Percentiles rank a stretch among this genome's conserved stretches.
Conservation (phyloP, 1,140 invertebrate species). For the Drosophila ogumai region DNA sequence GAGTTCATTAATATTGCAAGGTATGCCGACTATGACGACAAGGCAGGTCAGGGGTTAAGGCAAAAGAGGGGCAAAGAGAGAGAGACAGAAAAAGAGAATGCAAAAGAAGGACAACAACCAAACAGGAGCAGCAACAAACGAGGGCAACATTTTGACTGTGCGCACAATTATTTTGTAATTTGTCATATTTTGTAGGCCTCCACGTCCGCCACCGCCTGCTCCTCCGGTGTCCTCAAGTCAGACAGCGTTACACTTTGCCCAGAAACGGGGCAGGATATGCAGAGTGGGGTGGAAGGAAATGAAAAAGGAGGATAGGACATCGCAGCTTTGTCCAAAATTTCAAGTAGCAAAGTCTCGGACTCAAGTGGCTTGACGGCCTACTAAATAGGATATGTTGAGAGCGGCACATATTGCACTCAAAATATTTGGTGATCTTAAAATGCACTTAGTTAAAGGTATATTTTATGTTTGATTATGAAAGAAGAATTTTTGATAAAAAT, state of each 20-base stretch:
- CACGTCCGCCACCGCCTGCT: not conserved
- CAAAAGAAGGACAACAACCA: conserved; percentile 17
- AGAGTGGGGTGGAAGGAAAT: not conserved
- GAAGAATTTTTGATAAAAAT: not conserved
- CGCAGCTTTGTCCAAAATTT: conserved; percentile 68
- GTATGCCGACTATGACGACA: conserved; percentile 58
- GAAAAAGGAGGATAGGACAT: conserved; percentile 10
- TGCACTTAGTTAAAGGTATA: not conserved
- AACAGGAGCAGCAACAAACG: conserved; percentile 31
- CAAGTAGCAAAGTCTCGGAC: conserved; percentile 76
- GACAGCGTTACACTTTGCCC: conserved; percentile 21
- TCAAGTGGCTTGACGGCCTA: conserved; percentile 74
- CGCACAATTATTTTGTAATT: conserved; percentile 82
- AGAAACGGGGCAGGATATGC: conserved; percentile 11
- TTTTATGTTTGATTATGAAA: no score
- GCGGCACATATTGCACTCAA: conserved; percentile 12
- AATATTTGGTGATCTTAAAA: not conserved
- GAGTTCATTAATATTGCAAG: conserved; percentile 82
- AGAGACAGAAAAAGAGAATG: conserved; percentile 4
- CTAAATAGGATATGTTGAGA: conserved; percentile 55
- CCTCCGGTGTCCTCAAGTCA: conserved; percentile 18
- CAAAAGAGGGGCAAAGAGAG: not conserved
- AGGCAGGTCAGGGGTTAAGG: conserved; percentile 17
- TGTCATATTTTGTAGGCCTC: conserved; percentile 74
- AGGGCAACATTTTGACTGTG: conserved; percentile 75